Evolutionary conservation across 2,797 vertebrate genomes (phyloP).

Genomic region (Chloroceryle amazona): DNA sequence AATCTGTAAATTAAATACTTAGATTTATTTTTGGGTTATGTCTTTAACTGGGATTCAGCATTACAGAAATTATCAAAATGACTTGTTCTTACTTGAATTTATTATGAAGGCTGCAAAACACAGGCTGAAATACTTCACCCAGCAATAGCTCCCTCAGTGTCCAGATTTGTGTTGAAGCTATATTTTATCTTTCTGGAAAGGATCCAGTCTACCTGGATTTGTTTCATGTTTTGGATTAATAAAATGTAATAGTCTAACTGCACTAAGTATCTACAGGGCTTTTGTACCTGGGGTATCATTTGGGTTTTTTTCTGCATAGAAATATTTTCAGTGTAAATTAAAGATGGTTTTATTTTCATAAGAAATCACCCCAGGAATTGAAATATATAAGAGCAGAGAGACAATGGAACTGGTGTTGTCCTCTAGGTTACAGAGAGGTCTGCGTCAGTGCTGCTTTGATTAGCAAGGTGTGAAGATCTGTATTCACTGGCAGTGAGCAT

Average conservation of each 20-base stretch:
- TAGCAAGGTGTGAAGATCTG: background rate
- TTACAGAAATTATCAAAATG: background rate
- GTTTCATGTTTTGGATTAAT: background rate
- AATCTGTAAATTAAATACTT: background rate
- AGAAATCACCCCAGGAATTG: background rate
- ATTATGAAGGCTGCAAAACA: background rate
- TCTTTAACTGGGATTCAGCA: background rate
- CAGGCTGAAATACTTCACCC: background rate
- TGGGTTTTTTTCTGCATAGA: background rate
- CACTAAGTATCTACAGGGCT: background rate
- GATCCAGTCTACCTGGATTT: background rate
- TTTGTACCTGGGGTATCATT: background rate
- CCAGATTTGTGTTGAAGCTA: background rate
- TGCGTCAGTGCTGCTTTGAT: background rate
- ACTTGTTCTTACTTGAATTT: background rate
- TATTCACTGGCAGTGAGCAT: accelerated
- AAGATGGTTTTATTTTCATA: background rate
- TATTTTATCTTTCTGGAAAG: background rate
- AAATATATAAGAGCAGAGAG: background rate
- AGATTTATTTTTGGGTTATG: background rate
- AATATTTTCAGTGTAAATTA: background rate
- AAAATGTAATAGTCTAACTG: background rate
- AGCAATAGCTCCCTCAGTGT: background rate
- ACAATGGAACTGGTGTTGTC: background rate
- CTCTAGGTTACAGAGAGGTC: background rate